Base-by-base conservation (phyloP, 1,140 invertebrate species). In the Drosophila sechellia region DNA sequence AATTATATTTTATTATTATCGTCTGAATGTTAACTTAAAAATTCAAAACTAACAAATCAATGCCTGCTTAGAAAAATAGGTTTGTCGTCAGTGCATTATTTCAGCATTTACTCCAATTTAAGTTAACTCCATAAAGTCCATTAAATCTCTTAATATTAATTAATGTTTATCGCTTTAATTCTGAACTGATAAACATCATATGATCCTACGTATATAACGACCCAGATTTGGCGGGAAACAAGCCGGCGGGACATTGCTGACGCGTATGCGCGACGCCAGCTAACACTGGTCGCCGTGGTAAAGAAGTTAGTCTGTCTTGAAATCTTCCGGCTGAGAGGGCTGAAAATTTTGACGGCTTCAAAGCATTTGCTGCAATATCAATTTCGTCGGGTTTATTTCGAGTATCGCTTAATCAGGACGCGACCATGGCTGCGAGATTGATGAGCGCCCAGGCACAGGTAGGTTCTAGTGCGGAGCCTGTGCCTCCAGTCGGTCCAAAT, bases 251-350 rank as follows among this genome's bases (percentile, higher is more conserved):
- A 5, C 39, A 52, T 13, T 50, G n/a, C 37, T 35, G 25, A 1
- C 48, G 34, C 15, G 5, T 5, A 25, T 15, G 20, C 22, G 37
- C 31, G 34, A 12, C 55, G 68, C 54, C 68, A 59, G 42, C 68
- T 15, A 50, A 40, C 61, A 66, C 40, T 69, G 39, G 39, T 17
- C 39, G 20, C 49, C 42, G 52, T 25, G 52, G 56, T 27, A 63
- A 64, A 64, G 49, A 46, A 61, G 46, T 85, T 63, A 89, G 84
- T 87, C 79, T 79, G 81, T 81, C 77, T 87, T 90, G 79, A 86
- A 90, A 90, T 90, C 83, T 90, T 90, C 87, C 86, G 89, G 86
- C 86, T 90, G 86, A 90, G 87, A 90, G 77, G 86, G 86, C 86
- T 90, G 86, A 90, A 90, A 90, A 90, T 90, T 90, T 90, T 81